Percentiles rank a stretch among this genome's conserved stretches.
Evolutionary conservation across 2,113 vertebrate species (phyloP).

Genomic region (Myocastor coypus): DNA sequence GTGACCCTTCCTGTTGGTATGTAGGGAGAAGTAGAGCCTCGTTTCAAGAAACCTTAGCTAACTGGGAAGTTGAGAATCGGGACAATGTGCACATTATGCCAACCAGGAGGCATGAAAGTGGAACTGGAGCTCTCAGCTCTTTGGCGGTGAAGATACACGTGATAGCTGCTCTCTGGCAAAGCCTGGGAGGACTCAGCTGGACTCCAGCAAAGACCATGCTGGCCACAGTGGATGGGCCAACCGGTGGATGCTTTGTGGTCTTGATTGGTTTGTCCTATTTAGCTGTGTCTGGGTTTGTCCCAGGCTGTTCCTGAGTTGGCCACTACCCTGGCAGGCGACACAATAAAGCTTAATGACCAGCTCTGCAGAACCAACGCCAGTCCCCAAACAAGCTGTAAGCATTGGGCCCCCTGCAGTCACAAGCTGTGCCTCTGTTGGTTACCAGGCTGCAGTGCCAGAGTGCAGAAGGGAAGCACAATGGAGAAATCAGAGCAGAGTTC

Average conservation of each 20-base stretch:
- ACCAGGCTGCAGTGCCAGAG: background rate
- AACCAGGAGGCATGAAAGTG: background rate
- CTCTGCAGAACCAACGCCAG: constrained; percentile 5
- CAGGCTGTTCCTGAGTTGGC: constrained; percentile 42
- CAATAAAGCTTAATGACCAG: constrained; percentile 59
- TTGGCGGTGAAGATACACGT: constrained; percentile 28
- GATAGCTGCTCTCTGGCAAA: constrained; percentile 51
- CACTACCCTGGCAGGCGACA: constrained; percentile 45
- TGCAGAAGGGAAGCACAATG: background rate
- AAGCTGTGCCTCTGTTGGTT: constrained; percentile 55
- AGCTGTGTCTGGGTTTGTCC: background rate
- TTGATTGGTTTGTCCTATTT: constrained; percentile 61
- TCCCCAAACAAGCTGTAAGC: constrained; percentile 49
- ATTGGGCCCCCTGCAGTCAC: background rate
- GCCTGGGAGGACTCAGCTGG: background rate
- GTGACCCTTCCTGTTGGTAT: background rate
- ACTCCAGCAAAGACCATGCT: background rate
- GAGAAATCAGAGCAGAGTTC: constrained; percentile 34
- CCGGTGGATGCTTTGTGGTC: background rate
- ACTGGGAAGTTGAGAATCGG: background rate
- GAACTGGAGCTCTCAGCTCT: background rate
- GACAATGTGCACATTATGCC: background rate
- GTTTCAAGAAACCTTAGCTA: background rate
- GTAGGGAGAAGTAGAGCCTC: constrained; percentile 16
- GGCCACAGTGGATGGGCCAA: background rate